A percentile compares a stretch with the other conserved stretches of the same genome.
phyloP scores from a whole-genome alignment of 2,888 invertebrate genomes.

The Brachypalpus laphriformis region DNA sequence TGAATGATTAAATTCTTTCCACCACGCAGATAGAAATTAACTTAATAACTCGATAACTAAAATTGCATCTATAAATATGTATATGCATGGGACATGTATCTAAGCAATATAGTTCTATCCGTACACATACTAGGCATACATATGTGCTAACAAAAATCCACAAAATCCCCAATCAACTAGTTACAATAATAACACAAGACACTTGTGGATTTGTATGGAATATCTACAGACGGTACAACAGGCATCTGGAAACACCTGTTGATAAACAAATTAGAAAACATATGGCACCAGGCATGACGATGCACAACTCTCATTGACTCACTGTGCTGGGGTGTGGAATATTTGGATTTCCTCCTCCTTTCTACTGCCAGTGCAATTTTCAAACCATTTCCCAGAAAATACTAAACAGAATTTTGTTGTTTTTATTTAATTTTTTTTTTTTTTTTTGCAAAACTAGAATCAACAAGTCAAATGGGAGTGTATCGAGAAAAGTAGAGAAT shows the following conservation, averaged over 20 bases:
- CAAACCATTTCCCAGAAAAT: slow-evolving; percentile 31
- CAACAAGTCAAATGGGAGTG: slow-evolving; percentile 64
- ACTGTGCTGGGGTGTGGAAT: background rate
- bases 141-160: background rate
- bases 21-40: slow-evolving; percentile 12
- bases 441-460: slow-evolving; percentile 24
- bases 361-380: slow-evolving; percentile 1
- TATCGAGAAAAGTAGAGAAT: slow-evolving; percentile 37
- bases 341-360: background rate
- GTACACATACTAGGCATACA: background rate
- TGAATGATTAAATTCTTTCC: slow-evolving; percentile 28
- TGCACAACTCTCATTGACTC: background rate
- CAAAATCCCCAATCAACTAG: background rate
- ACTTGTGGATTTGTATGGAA: slow-evolving; percentile 51
- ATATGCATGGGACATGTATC: background rate
- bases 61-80: slow-evolving; percentile 22
- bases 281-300: slow-evolving; percentile 41
- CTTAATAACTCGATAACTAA: slow-evolving; percentile 5
- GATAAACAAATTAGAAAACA: slow-evolving; percentile 76
- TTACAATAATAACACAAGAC: slow-evolving; percentile 29
- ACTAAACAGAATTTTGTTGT: slow-evolving; percentile 8
- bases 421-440: no score
- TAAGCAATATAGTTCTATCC: background rate
- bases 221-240: slow-evolving; percentile 13
- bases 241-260: slow-evolving; percentile 72